These are phyloP conservation scores for Drosophila malerkotliana DNA, from an alignment of 1,140 invertebrate species.

Conservation along the genomic window DNA sequence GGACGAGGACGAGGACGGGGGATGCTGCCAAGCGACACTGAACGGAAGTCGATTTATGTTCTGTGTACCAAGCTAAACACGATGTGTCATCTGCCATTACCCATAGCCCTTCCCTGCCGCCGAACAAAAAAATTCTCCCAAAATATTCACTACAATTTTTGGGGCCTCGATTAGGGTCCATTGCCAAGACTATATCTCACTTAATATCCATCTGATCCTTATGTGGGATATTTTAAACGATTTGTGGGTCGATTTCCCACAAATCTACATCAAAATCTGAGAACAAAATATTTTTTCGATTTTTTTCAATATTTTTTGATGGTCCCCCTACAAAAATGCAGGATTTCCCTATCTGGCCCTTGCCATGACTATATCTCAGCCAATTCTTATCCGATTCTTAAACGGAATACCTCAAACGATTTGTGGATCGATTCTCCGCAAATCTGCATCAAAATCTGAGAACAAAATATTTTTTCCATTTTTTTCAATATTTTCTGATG, in stretches of 20 bases:
- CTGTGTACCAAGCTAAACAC: constrained; percentile 20
- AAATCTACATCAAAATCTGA: not conserved
- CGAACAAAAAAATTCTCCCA: not conserved
- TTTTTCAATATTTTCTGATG: too few relatives aligned
- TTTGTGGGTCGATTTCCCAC: not conserved
- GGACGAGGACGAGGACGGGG: not conserved
- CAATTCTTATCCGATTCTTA: too few relatives aligned
- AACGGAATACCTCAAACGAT: too few relatives aligned
- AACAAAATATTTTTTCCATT: too few relatives aligned
- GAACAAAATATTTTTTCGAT: not conserved
- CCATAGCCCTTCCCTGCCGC: not conserved
- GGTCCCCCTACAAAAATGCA: not conserved
- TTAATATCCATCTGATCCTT: not conserved
- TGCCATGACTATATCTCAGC: not conserved
- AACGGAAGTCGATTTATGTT: constrained; percentile 71
- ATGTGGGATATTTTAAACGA: not conserved
- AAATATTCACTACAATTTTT: not conserved
- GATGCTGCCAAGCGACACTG: constrained; percentile 10
- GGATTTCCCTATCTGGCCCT: not conserved
- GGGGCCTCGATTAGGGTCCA: not conserved
- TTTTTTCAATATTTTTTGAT: not conserved
- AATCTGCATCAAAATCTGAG: too few relatives aligned
- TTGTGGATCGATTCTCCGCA: too few relatives aligned
- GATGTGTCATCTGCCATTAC: not conserved
- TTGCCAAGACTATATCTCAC: not conserved